Base-by-base conservation (phyloP, 1,140 invertebrate genomes). In the Heliconius melpomene region DNA sequence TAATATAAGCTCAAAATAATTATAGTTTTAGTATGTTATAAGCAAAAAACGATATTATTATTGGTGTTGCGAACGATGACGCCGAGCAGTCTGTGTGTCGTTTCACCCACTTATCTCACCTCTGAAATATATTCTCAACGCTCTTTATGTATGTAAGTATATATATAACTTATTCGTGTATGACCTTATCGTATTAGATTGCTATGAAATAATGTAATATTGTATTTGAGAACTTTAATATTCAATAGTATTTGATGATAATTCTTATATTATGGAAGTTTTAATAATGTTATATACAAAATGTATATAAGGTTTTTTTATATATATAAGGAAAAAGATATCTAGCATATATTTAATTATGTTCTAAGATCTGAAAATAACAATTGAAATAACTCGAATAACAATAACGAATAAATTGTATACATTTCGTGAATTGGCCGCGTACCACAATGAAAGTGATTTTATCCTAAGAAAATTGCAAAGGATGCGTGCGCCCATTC, bases 11-110 rank as follows among this genome's bases (percentile, higher is more conserved):
- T 9, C 3, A 26, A 66, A 29, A 23, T 29, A 66, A 26, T 9
- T 66, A 26, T 66, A 13, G 9, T 9, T 29, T 16, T 66, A 11
- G 11, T 26, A 11, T 13, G 23, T 26, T 57, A 23, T 29, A 66
- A 1, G 9, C 23, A 66, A 66, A 26, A 29, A 66, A 13, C 0
- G 6, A 29, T 66, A 66, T 66, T 29, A 26, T 66, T 66, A 66
- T 66, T 66, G 23, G 23, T 29, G 9, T 66, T 66, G 40, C 40
- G 57, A 7, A 60, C 60, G 79, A 74, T 79, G 86, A 79, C 89
- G 90, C 87, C 90, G 85, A 78, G 90, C 90, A 73, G 90, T 90
- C 90, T 90, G 88, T 82, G 26, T 82, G 84, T 82, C 84, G 82
- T 79, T 82, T 82, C 84, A 80, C 83, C 86, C 82, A 84, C 85